These are phyloP conservation scores for Hesperophylax magnus DNA, from an alignment of 1,140 invertebrate genomes.

Conservation along the genomic window DNA sequence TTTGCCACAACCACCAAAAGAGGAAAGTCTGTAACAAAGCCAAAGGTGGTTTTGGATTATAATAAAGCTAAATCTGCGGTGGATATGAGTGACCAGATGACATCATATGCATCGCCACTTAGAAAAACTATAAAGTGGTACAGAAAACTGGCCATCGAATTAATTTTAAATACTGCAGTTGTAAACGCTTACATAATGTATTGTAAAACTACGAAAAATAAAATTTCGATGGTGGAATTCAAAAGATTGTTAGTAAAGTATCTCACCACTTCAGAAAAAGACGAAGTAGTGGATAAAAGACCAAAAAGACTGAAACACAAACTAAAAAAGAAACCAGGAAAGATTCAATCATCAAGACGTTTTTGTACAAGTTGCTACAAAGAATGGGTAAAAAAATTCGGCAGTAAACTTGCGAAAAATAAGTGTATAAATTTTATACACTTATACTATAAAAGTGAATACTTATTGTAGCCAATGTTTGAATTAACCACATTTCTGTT, in stretches of 20 bases:
- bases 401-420: not conserved
- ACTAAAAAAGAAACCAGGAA: too few relatives aligned
- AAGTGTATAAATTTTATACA: not conserved
- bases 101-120: not conserved
- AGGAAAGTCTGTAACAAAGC: too few relatives aligned
- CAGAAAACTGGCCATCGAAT: not conserved
- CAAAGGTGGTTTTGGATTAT: too few relatives aligned
- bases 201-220: too few relatives aligned
- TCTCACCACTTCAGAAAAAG: not conserved
- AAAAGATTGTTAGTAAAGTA: not conserved
- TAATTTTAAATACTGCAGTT: not conserved
- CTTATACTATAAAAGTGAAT: not conserved
- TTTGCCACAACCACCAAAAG: too few relatives aligned
- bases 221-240: not conserved
- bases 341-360: too few relatives aligned
- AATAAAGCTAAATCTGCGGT: not conserved
- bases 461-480: too few relatives aligned
- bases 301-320: too few relatives aligned
- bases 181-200: too few relatives aligned
- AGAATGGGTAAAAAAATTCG: not conserved
- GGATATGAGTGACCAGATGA: not conserved
- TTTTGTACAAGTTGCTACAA: not conserved
- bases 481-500: too few relatives aligned
- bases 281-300: too few relatives aligned
- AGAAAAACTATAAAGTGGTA: not conserved